Base-by-base conservation (phyloP, 2,113 vertebrate species). In the Myxocyprinus asiaticus region DNA sequence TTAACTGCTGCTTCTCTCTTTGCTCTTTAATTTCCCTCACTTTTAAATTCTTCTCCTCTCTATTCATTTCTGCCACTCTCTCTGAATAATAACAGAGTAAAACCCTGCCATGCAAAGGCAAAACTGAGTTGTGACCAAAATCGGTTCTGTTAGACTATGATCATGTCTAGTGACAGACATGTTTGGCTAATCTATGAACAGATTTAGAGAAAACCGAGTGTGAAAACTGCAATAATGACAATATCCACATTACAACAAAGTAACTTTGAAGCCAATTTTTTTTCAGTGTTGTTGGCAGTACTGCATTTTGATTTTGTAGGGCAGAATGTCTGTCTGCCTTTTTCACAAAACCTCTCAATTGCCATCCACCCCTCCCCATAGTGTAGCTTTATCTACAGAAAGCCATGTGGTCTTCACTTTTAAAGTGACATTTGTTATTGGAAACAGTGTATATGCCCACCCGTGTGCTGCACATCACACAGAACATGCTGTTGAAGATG, bases 401-500 rank as follows among this genome's bases (percentile, higher is more conserved):
- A 74, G 58, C 22, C 15, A 6, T 0, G 43, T 1, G 56, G 10
- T 73, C 58, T 62, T 62, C 71, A 48, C 58, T 63, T 48, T 62
- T 50, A 63, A 10, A 62, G 58, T 33, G 71, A 74, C 71, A 74
- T 74, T 56, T 74, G 71, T 9, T 44, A 74, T 63, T 63, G 14
- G 11, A 63, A 59, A 72, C 55, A 9, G 6, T 22, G 55, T 59
- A 12, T 59, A 42, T 61, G 44, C 71, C 71, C 71, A 74, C 71
- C 71, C 58, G 63, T 47, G 3, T 62, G 71, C 58, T 74, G 43
- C 15, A 74, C 71, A 74, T 74, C 71, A 74, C 58, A 74, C 58
- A 74, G 58, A 63, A 74, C 58, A 74, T 62, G 71, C 71, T 63
- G 58, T 50, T 15, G 58, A 22, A 63, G 58, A 74, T 74, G 71